Evolutionary conservation across 1,140 invertebrate genomes (phyloP).

Genomic region (Melanaphis sacchari): DNA sequence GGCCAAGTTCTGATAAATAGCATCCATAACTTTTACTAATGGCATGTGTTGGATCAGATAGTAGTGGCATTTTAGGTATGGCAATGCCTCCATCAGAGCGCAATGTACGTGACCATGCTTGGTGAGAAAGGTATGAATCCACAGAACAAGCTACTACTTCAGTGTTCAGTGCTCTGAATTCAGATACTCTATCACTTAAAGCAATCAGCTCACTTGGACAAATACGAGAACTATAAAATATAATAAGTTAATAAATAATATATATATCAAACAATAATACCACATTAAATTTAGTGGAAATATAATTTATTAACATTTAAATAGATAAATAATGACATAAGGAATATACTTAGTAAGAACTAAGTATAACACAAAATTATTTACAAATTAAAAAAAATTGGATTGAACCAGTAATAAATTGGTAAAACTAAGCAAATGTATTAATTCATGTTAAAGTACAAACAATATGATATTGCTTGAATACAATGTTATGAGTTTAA

Average conservation of each 20-base stretch:
- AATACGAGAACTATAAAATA: conserved; percentile 75
- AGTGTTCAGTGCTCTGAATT: conserved; percentile 85
- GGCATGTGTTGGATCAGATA: conserved; percentile 90
- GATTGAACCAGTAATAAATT: too few species aligned
- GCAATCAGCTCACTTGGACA: conserved; percentile 95
- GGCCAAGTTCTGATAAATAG: conserved; percentile 88
- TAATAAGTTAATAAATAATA: background rate
- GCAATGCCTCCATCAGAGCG: conserved; percentile 95
- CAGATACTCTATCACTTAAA: conserved; percentile 84
- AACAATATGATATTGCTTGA: background rate
- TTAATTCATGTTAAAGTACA: background rate
- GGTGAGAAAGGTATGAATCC: conserved; percentile 89
- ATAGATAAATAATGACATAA: too few species aligned
- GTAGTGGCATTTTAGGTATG: conserved; percentile 93
- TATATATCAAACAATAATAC: background rate
- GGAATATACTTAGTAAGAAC: too few species aligned
- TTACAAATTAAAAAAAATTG: background rate
- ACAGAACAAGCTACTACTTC: conserved; percentile 87
- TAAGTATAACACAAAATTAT: background rate
- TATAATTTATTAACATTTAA: background rate
- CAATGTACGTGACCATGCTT: conserved; percentile 95
- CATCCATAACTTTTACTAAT: conserved; percentile 93
- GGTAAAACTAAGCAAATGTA: too few species aligned
- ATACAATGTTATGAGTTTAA: background rate
- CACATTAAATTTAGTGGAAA: background rate